Base-by-base conservation (phyloP, 2,113 vertebrate species). In the Silurus glanis region DNA sequence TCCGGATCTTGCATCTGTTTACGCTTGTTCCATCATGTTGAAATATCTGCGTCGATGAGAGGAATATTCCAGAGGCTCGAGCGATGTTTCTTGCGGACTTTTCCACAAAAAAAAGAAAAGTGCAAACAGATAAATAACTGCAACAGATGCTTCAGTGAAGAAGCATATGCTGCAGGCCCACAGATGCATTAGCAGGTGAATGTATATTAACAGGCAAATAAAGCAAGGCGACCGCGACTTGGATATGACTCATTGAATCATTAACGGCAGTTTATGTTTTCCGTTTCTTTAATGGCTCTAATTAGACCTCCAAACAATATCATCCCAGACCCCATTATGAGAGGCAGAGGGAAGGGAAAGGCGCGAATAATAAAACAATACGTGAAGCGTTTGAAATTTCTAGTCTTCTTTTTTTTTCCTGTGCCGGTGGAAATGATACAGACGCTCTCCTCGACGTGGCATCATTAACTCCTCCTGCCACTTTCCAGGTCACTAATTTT, bases 401-500 rank as follows among this genome's bases (percentile, higher is more conserved):
- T 85, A 88, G 78, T 89, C 90, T 64, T 92, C 90, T 92, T 94
- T 94, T 66, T 78, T 78, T 78, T 56, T 56, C 5, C 13, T 96
- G 92, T 93, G 84, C 94, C 92, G 90, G 92, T 53, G 87, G 93
- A 93, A 94, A 95, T 93, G 84, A 95, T 94, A 95, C 94, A 92
- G 37, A 93, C 92, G 90, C 95, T 95, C 93, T 94, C 92, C 78
- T 80, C 92, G 94, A 92, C 94, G 92, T 92, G 92, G 94, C 94
- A 93, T 95, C 95, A 97, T 97, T 97, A 97, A 96, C 96, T 96
- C 95, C 96, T 96, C 93, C 96, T 96, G 95, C 94, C 95, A 94
- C 96, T 98, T 99, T 99, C 96, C 98, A 97, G 97, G 97, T 98
- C 98, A 98, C 96, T 97, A 97, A 97, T 99, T 97, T 96, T 97